Evolutionary conservation across 2,113 vertebrate genomes (phyloP).

Genomic region (Telmatochromis sp.): DNA sequence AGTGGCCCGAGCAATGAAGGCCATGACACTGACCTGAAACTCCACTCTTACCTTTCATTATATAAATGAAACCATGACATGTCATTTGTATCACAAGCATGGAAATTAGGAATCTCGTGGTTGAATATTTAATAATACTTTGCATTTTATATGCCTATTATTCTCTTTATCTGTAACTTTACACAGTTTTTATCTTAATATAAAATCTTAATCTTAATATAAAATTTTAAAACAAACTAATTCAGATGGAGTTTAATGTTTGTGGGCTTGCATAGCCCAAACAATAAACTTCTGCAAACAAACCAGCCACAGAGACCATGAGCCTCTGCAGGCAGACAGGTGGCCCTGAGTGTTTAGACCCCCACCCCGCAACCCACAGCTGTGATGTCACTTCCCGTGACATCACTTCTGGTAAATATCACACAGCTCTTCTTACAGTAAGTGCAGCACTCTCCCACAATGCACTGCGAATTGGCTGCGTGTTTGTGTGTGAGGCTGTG

Average conservation of each 20-base stretch:
- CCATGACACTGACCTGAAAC: neutral
- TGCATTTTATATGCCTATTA: neutral
- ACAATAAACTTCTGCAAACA: neutral
- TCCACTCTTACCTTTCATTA: neutral
- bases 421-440: conserved; percentile 44
- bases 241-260: neutral
- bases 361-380: neutral
- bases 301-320: neutral
- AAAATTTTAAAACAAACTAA: neutral
- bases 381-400: conserved; percentile 32
- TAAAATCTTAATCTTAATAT: neutral
- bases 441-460: conserved; percentile 32
- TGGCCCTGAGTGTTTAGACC: neutral
- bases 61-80: neutral
- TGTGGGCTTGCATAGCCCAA: neutral
- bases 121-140: neutral
- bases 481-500: neutral
- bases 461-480: neutral
- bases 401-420: conserved; percentile 49
- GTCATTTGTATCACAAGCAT: neutral
- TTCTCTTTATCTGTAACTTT: neutral
- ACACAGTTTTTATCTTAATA: neutral
- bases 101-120: neutral
- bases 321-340: neutral
- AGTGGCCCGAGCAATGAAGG: neutral